A percentile compares a stretch with the other conserved stretches of the same genome.
Conservation (phyloP, 2,797 vertebrate species). For the Acanthopagrus latus region DNA sequence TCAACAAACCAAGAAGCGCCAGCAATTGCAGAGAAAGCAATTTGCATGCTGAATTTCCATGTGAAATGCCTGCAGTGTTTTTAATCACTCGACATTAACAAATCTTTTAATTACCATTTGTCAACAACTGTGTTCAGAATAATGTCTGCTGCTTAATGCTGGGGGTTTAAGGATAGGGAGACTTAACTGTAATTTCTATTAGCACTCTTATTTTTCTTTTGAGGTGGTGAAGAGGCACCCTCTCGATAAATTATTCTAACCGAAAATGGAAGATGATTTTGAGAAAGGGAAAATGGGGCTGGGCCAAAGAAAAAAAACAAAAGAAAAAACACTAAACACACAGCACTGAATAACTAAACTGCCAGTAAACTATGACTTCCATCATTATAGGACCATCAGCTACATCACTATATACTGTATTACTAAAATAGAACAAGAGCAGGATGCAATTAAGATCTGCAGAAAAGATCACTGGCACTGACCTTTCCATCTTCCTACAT, state of each 20-base stretch:
- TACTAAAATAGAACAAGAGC: not conserved
- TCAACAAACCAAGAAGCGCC: slow-evolving; percentile 69
- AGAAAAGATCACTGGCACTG: not conserved
- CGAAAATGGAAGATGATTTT: slow-evolving; percentile 13
- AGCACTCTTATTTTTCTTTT: slow-evolving; percentile 53
- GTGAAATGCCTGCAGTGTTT: slow-evolving; percentile 83
- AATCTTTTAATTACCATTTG: slow-evolving; percentile 87
- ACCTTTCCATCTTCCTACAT: not conserved
- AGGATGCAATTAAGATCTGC: not conserved
- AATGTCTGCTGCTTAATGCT: slow-evolving; percentile 73
- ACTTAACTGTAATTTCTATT: slow-evolving; percentile 72
- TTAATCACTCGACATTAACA: slow-evolving; percentile 86
- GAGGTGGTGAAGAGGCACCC: slow-evolving; percentile 46
- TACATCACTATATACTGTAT: not conserved
- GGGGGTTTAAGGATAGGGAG: slow-evolving; percentile 56
- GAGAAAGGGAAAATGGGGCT: not conserved
- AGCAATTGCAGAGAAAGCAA: slow-evolving; percentile 77
- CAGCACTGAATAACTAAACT: not conserved
- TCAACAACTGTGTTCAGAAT: slow-evolving; percentile 82
- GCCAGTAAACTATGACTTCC: not conserved
- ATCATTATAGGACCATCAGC: not conserved
- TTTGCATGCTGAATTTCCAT: slow-evolving; percentile 84
- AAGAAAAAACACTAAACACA: not conserved
- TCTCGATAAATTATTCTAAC: slow-evolving; percentile 38
- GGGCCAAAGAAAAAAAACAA: not conserved